These are phyloP conservation scores for Phaethornis superciliosus DNA, from an alignment of 2,113 vertebrate genomes.

Conservation along the genomic window DNA sequence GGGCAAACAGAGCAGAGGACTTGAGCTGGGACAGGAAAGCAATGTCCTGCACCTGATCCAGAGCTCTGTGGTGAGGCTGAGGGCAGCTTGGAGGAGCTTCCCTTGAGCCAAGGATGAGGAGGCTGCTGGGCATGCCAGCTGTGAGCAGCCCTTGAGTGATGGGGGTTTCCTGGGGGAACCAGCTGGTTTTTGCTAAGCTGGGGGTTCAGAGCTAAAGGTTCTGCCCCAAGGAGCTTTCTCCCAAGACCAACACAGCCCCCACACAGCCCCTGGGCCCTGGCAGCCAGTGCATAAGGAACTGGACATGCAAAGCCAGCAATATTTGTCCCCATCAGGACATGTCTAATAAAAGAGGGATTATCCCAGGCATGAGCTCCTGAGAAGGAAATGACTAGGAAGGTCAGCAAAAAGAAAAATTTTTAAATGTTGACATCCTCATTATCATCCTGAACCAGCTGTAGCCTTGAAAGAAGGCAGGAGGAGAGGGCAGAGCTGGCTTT, in stretches of 20 bases:
- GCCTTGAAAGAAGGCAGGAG: background rate
- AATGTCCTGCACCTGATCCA: background rate
- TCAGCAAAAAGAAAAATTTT: background rate
- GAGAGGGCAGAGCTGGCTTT: background rate
- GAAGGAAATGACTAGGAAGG: background rate
- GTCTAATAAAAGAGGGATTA: conserved; percentile 11
- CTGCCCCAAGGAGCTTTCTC: background rate
- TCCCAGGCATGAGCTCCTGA: background rate
- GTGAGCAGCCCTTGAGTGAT: rapidly evolving
- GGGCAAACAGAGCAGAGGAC: background rate
- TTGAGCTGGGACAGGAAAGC: background rate
- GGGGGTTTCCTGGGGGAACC: background rate
- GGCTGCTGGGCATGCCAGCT: background rate
- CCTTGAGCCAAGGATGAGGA: background rate
- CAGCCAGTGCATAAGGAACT: background rate
- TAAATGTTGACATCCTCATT: background rate
- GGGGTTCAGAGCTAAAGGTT: background rate
- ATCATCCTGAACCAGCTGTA: background rate
- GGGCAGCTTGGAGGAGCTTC: background rate
- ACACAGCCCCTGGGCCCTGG: rapidly evolving
- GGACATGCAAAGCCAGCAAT: background rate
- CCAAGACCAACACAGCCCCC: background rate
- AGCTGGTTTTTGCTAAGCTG: background rate
- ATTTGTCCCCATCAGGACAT: background rate
- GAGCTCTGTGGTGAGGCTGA: background rate